phyloP scores from a whole-genome alignment of 2,797 vertebrate genomes.

The Monodelphis domestica region DNA sequence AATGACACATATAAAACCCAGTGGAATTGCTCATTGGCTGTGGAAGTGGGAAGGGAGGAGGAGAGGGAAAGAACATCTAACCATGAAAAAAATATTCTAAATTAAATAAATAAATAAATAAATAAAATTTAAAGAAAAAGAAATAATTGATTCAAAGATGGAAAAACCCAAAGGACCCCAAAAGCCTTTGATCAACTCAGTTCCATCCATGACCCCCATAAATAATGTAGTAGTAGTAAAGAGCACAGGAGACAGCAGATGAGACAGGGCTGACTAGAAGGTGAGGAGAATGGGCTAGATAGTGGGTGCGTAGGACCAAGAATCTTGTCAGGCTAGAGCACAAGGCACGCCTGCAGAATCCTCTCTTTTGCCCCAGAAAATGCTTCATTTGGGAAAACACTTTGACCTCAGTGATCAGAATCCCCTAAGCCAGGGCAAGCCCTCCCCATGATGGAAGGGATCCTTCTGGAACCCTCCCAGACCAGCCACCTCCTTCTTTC shows the following conservation, averaged over 20 bases:
- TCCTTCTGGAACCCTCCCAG: neutral
- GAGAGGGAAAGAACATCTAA: too few species aligned
- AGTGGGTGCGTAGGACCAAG: neutral
- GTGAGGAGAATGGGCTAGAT: too few species aligned
- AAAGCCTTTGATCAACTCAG: neutral
- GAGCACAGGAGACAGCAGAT: neutral
- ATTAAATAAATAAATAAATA: too few species aligned
- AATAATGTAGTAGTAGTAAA: neutral
- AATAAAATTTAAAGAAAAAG: too few species aligned
- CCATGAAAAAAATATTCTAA: too few species aligned
- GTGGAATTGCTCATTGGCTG: too few species aligned
- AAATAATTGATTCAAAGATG: too few species aligned
- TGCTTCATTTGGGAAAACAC: neutral
- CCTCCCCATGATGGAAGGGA: neutral
- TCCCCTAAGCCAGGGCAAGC: fast-evolving
- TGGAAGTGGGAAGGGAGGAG: too few species aligned
- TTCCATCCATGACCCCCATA: neutral
- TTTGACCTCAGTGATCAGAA: neutral
- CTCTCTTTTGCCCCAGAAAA: neutral
- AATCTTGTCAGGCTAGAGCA: too few species aligned
- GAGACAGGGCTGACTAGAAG: neutral
- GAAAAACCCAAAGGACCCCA: neutral
- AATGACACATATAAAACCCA: too few species aligned
- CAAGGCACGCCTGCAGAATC: neutral
- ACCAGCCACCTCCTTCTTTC: neutral